Evolutionary conservation across 2,888 invertebrate genomes (phyloP), one percentile per base, ranked within the genome.

Genomic region (Hypercompe scribonia): DNA sequence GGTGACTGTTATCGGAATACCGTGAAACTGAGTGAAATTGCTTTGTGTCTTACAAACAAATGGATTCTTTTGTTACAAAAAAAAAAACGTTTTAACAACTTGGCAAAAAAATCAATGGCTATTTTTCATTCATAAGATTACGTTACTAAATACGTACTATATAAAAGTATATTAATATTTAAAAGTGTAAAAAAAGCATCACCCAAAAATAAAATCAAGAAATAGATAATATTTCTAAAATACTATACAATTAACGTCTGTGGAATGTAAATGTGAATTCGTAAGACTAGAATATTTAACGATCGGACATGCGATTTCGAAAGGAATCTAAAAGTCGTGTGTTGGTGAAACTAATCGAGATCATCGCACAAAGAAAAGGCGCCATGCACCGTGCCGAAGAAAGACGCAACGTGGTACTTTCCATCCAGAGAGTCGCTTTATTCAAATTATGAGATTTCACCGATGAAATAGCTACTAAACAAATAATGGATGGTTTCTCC

Each of bases 271-370:
- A 76, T 65, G 18, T 36, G n/a, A 82, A 79, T 80, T 75, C 81
- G 76, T 80, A 75, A 81, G 73, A 78, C 76, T 71, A 79, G 71
- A 39, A 78, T 34, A 75, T 75, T 70, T 65, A 70, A 71, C 74
- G 70, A 76, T 71, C 69, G 73, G 77, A 78, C 74, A 85, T 73
- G 80, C 77, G 74, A 80, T 79, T 81, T 78, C 75, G 84, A 84
- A 84, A 84, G 83, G 83, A 84, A 84, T 83, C 81, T 73, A 84
- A 85, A 83, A 90, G 87, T 81, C 82, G 85, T 86, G 84, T 84
- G 87, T 81, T 87, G 87, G 90, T 90, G 92, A 92, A 92, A 92
- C 91, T 90, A 89, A 89, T 90, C 86, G 90, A 90, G 91, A 92
- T 90, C 90, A 90, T 88, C 89, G 87, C 88, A 90, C 89, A 92